A percentile compares a stretch with the other conserved stretches of the same genome.
These are phyloP conservation scores for Zingel zingel DNA, from an alignment of 2,113 vertebrate species.

Conservation along the genomic window DNA sequence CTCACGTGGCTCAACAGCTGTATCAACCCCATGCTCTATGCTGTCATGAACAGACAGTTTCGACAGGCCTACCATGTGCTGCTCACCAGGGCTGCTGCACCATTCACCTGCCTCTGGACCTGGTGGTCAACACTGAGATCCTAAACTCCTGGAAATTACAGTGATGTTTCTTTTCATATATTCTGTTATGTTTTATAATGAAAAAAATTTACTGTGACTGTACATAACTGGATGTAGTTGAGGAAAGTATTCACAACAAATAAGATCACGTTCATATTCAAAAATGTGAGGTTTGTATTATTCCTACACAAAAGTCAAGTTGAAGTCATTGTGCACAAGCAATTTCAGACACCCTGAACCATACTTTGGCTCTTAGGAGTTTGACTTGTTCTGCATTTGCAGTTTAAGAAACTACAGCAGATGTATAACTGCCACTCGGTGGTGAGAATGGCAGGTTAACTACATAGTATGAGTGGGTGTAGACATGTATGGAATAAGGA, in stretches of 20 bases:
- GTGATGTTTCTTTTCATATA: too few species aligned
- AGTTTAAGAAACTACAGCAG: not conserved
- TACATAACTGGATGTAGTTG: too few species aligned
- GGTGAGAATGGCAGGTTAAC: not conserved
- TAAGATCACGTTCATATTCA: too few species aligned
- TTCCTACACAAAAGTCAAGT: too few species aligned
- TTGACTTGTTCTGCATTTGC: not conserved
- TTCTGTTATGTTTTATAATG: too few species aligned
- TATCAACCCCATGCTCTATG: slow-evolving; percentile 91
- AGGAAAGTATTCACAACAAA: too few species aligned
- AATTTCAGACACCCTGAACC: too few species aligned
- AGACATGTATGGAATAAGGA: not conserved
- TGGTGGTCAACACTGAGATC: not conserved
- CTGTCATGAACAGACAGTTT: slow-evolving; percentile 91
- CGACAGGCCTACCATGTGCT: slow-evolving; percentile 85
- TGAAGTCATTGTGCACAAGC: too few species aligned
- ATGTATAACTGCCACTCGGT: slow-evolving; percentile 33
- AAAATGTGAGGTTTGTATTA: too few species aligned
- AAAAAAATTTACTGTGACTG: too few species aligned
- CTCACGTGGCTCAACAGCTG: slow-evolving; percentile 92
- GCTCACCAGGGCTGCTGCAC: slow-evolving; percentile 67
- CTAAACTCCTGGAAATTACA: not conserved
- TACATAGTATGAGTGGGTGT: not conserved
- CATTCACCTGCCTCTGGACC: slow-evolving; percentile 64
- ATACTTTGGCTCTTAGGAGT: too few species aligned